These are phyloP conservation scores for Spatulosminthurus flaviceps DNA, from an alignment of 2,888 invertebrate genomes.

Conservation along the genomic window DNA sequence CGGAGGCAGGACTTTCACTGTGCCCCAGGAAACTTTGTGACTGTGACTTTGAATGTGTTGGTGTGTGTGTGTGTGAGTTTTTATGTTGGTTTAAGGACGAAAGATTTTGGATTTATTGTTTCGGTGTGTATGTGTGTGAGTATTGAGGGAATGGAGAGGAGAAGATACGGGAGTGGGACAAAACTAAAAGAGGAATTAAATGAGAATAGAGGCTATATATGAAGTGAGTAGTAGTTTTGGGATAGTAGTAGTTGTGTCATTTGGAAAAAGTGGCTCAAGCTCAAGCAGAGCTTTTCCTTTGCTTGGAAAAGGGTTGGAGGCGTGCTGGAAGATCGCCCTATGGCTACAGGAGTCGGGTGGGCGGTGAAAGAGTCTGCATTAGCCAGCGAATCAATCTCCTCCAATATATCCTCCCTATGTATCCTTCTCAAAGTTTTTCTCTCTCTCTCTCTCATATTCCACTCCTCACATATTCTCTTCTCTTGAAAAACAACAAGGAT, in stretches of 20 bases:
- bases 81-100: neutral
- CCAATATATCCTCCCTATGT: constrained; percentile 53
- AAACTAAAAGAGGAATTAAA: constrained; percentile 49
- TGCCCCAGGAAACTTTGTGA: constrained; percentile 26
- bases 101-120: constrained; percentile 2
- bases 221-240: constrained; percentile 25
- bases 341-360: constrained; percentile 60
- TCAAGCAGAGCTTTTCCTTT: too few species aligned
- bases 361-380: constrained; percentile 60
- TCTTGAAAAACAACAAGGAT: constrained; percentile 26
- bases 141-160: constrained; percentile 1
- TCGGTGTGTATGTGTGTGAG: too few species aligned
- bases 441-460: constrained; percentile 34
- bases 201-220: constrained; percentile 43
- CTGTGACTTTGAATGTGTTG: neutral
- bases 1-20: constrained; percentile 20
- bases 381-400: constrained; percentile 63
- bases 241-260: constrained; percentile 52
- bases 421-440: too few species aligned
- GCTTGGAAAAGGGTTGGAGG: constrained; percentile 61
- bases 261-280: constrained; percentile 49
- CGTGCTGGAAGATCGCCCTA: constrained; percentile 61
- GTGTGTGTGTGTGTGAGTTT: neutral
- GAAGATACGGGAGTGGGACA: constrained; percentile 46
- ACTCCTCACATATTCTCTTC: neutral